Percentiles rank a stretch among this genome's conserved stretches.
Conservation (phyloP, 2,797 vertebrate genomes). For the Falco peregrinus region DNA sequence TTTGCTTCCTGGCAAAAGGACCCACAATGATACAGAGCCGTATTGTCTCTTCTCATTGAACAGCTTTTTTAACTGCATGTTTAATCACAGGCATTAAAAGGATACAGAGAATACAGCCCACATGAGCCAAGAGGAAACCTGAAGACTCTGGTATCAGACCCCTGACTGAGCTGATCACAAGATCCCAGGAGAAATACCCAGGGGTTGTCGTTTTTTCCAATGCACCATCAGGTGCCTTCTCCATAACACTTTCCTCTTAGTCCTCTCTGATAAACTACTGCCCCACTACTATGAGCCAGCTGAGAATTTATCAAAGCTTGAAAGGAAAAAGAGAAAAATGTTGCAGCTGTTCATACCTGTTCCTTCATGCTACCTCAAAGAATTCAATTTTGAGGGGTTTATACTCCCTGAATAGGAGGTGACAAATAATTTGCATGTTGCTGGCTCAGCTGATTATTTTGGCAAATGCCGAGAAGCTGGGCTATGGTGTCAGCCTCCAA, state of each 20-base stretch:
- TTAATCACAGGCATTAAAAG: neutral
- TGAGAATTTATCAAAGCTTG: neutral
- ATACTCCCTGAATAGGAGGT: neutral
- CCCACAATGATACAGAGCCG: neutral
- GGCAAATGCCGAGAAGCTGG: neutral
- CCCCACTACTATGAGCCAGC: neutral
- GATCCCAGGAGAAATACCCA: neutral
- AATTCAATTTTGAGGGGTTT: neutral
- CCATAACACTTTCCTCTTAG: neutral
- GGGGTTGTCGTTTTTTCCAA: neutral
- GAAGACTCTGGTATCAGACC: neutral
- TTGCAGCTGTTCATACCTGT: neutral
- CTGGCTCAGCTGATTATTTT: neutral
- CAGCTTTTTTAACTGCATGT: neutral
- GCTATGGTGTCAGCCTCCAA: neutral
- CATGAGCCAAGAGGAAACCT: neutral
- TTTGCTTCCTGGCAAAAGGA: neutral
- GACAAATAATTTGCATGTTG: neutral
- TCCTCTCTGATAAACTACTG: neutral
- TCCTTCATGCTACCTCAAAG: neutral
- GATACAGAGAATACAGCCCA: neutral
- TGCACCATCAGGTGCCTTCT: neutral
- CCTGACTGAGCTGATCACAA: neutral
- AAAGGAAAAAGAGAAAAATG: neutral
- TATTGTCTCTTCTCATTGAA: accelerated